These are phyloP conservation scores for Elegia similella DNA, from an alignment of 2,888 invertebrate genomes.

Conservation along the genomic window DNA sequence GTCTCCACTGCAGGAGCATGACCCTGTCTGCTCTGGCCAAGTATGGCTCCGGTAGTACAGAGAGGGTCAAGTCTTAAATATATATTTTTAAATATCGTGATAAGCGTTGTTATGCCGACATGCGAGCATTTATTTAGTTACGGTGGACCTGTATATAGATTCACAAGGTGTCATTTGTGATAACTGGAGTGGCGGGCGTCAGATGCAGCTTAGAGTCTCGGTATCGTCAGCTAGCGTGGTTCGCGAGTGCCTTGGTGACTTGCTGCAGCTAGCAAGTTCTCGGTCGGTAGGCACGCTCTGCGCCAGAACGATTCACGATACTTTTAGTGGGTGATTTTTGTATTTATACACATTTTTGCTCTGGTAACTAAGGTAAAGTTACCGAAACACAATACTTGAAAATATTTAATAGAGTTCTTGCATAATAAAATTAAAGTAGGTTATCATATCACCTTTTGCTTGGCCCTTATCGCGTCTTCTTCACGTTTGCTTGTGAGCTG, in stretches of 20 bases:
- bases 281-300: slow-evolving; percentile 63
- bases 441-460: slow-evolving; percentile 64
- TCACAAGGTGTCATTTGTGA: slow-evolving; percentile 63
- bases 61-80: too few species aligned
- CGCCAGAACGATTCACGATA: slow-evolving; percentile 60
- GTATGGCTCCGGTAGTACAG: too few species aligned
- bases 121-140: slow-evolving; percentile 79
- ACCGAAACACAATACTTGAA: slow-evolving; percentile 26
- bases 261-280: slow-evolving; percentile 76
- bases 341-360: slow-evolving; percentile 61
- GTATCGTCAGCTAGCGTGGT: slow-evolving; percentile 20
- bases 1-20: too few species aligned
- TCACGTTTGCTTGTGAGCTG: slow-evolving; percentile 73
- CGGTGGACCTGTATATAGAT: slow-evolving; percentile 55
- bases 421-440: slow-evolving; percentile 40
- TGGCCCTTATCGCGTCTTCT: slow-evolving; percentile 52
- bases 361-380: slow-evolving; percentile 41
- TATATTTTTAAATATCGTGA: slow-evolving; percentile 82
- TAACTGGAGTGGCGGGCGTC: slow-evolving; percentile 42
- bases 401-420: slow-evolving; percentile 35
- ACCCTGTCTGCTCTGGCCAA: too few species aligned
- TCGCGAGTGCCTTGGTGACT: slow-evolving; percentile 75
- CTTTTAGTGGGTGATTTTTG: slow-evolving; percentile 77
- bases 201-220: slow-evolving; percentile 24
- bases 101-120: slow-evolving; percentile 79